Percentiles rank a stretch among this genome's conserved stretches.
phyloP scores from a whole-genome alignment of 2,113 vertebrate genomes.

The Tachycineta bicolor region DNA sequence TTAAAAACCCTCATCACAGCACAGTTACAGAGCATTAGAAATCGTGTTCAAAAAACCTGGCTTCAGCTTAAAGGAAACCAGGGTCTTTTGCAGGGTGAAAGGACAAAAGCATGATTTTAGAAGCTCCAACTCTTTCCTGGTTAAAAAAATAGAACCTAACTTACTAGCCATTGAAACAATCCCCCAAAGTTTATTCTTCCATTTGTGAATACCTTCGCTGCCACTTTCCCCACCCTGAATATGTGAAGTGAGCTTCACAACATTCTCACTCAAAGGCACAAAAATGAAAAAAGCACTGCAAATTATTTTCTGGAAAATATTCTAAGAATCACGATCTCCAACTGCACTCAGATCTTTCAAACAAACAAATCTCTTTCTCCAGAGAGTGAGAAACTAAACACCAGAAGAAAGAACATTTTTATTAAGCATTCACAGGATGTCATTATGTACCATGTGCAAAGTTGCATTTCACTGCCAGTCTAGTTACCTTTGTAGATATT shows the following conservation, averaged over 20 bases:
- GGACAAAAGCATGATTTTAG: not conserved
- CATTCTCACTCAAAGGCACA: not conserved
- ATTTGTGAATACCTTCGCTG: not conserved
- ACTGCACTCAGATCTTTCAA: not conserved
- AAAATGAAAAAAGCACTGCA: not conserved
- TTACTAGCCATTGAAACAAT: not conserved
- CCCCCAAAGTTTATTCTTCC: not conserved
- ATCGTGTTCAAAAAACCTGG: not conserved
- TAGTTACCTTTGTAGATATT: not conserved
- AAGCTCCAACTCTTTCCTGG: not conserved
- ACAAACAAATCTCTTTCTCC: not conserved
- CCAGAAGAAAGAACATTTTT: not conserved
- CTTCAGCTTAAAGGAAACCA: constrained; percentile 5
- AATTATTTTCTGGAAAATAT: not conserved
- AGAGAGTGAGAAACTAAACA: not conserved
- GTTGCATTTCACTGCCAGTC: not conserved
- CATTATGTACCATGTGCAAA: not conserved
- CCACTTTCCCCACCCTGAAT: not conserved
- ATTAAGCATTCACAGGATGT: not conserved
- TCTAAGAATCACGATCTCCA: not conserved
- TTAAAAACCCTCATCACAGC: not conserved
- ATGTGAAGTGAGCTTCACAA: not conserved
- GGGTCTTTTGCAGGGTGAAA: not conserved
- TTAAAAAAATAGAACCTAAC: not conserved
- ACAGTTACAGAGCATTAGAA: not conserved